Evolutionary conservation across 2,113 vertebrate genomes (phyloP).

Genomic region (Oophaga pumilio): DNA sequence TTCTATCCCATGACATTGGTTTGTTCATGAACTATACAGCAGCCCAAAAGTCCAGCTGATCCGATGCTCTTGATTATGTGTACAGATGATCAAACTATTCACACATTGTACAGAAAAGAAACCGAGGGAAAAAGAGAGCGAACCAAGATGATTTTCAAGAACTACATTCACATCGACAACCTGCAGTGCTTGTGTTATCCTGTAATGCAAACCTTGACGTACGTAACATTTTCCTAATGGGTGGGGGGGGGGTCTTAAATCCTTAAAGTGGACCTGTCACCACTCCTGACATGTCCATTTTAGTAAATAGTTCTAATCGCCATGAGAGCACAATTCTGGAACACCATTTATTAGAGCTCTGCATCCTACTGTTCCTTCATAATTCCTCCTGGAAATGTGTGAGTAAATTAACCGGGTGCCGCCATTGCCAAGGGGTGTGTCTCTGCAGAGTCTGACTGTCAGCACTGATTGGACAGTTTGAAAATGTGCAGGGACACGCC

Average conservation of each 20-base stretch:
- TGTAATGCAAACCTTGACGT: constrained; percentile 70
- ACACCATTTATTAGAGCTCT: no score
- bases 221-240: constrained; percentile 68
- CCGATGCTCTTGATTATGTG: constrained; percentile 92
- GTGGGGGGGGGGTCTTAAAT: constrained; percentile 60
- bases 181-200: constrained; percentile 81
- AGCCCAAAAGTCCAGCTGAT: constrained; percentile 98
- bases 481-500: no score
- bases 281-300: no score
- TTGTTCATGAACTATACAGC: constrained; percentile 99
- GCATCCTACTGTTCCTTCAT: no score
- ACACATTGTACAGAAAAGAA: constrained; percentile 90
- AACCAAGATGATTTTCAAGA: constrained; percentile 79
- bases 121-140: constrained; percentile 74
- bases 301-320: no score
- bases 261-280: no score
- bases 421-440: no score
- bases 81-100: constrained; percentile 89
- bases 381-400: no score
- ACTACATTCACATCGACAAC: constrained; percentile 91
- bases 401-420: no score
- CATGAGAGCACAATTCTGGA: no score
- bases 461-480: no score
- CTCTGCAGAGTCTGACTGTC: no score
- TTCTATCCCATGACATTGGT: constrained; percentile 91